Evolutionary conservation across 2,113 vertebrate genomes (phyloP).

Genomic region (Salminus brasiliensis): DNA sequence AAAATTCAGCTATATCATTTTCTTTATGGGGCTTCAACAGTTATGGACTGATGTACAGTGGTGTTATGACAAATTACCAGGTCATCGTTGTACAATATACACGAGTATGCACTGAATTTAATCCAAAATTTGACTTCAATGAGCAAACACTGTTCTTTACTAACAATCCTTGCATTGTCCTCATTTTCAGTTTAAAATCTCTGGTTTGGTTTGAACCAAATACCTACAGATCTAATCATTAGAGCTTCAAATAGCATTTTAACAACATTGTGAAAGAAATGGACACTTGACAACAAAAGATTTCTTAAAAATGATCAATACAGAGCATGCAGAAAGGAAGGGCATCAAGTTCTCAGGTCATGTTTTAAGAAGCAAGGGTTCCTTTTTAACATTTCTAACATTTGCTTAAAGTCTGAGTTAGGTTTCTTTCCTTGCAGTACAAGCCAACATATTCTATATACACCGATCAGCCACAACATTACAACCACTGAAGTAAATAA

Average conservation of each 20-base stretch:
- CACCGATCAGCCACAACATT: no score
- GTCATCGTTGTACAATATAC: neutral
- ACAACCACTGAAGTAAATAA: no score
- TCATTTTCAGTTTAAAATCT: neutral
- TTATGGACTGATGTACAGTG: neutral
- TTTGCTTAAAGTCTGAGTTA: neutral
- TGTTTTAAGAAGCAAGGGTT: neutral
- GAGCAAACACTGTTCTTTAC: neutral
- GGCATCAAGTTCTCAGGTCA: neutral
- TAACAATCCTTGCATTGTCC: neutral
- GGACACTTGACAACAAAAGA: neutral
- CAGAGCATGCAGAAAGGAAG: neutral
- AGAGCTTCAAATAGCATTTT: neutral
- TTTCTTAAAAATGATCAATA: neutral
- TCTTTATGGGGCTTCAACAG: neutral
- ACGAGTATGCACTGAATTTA: neutral
- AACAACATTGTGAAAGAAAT: neutral
- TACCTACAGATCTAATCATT: neutral
- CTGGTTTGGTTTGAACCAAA: neutral
- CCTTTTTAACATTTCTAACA: neutral
- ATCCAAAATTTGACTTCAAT: neutral
- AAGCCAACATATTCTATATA: no score
- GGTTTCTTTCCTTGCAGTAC: no score
- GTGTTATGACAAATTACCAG: slow-evolving; percentile 5
- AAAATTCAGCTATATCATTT: neutral